phyloP scores from a whole-genome alignment of 2,797 vertebrate species.

The Sebastes nivosus region DNA sequence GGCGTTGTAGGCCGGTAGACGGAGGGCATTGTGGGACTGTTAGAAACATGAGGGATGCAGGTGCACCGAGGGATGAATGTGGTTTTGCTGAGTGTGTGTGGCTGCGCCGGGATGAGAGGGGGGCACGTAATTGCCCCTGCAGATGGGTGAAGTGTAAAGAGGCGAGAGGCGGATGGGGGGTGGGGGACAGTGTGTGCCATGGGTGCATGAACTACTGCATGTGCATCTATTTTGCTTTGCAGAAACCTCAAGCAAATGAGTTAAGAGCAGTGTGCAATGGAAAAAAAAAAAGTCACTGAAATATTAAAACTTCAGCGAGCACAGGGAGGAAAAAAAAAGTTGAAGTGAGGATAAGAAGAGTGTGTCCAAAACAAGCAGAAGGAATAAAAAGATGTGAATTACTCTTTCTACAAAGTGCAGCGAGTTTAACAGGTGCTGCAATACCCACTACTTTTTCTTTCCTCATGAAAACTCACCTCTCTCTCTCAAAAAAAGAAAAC shows the following conservation, averaged over 20 bases:
- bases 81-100: constrained; percentile 75
- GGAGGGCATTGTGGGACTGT: constrained; percentile 72
- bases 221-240: constrained; percentile 52
- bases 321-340: constrained; percentile 43
- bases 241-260: constrained; percentile 61
- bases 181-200: constrained; percentile 30
- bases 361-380: constrained; percentile 53
- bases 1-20: constrained; percentile 59
- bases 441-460: constrained; percentile 64
- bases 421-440: constrained; percentile 73
- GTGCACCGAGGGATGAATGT: constrained; percentile 75
- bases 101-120: constrained; percentile 57
- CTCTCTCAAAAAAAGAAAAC: constrained; percentile 30
- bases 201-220: constrained; percentile 48
- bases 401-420: constrained; percentile 59
- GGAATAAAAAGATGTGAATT: constrained; percentile 45
- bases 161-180: constrained; percentile 49
- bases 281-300: constrained; percentile 33
- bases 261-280: constrained; percentile 14
- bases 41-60: constrained; percentile 74
- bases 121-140: constrained; percentile 69
- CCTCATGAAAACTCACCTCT: constrained; percentile 67
- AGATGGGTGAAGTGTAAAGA: constrained; percentile 74
- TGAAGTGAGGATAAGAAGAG: constrained; percentile 30
- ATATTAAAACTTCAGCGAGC: constrained; percentile 55